These are phyloP conservation scores for Metopia argyrocephala DNA, from an alignment of 2,888 invertebrate species.

Conservation along the genomic window DNA sequence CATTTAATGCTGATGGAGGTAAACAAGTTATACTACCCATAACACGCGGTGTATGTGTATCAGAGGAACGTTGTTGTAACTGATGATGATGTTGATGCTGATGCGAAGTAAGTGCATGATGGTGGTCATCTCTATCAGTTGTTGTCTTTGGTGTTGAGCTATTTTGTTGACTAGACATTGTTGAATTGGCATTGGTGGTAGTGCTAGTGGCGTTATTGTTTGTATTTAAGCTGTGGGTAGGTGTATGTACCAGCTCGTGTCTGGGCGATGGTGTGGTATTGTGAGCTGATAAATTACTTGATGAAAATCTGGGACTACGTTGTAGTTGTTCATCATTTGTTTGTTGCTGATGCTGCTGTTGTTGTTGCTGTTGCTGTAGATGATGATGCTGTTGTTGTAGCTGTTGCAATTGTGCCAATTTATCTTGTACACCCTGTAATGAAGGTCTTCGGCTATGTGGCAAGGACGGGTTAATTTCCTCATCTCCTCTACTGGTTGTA, in stretches of 20 bases:
- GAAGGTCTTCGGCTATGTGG: constrained; percentile 70
- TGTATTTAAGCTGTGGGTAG: constrained; percentile 40
- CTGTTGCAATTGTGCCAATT: constrained; percentile 69
- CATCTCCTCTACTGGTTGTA: constrained; percentile 14
- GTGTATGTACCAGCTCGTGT: constrained; percentile 56
- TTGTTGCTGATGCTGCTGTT: constrained; percentile 67
- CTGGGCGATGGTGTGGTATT: constrained; percentile 66
- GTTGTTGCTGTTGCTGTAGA: constrained; percentile 65
- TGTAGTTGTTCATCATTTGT: constrained; percentile 67
- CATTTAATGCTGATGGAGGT: constrained; percentile 72
- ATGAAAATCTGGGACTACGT: constrained; percentile 68
- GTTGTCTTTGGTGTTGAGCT: constrained; percentile 67
- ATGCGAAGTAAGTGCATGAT: constrained; percentile 63
- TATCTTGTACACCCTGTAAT: constrained; percentile 75
- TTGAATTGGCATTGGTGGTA: constrained; percentile 42
- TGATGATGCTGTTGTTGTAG: constrained; percentile 73
- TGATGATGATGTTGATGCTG: constrained; percentile 62
- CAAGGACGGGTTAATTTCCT: constrained; percentile 38
- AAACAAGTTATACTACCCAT: constrained; percentile 75
- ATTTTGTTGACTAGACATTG: constrained; percentile 58
- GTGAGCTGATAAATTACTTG: constrained; percentile 73
- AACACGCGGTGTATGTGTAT: constrained; percentile 68
- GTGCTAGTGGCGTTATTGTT: constrained; percentile 46
- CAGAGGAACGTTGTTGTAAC: constrained; percentile 62
- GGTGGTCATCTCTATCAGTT: constrained; percentile 62